Evolutionary conservation across 1,140 invertebrate species (phyloP).

Genomic region (Lepeophtheirus salmonis): DNA sequence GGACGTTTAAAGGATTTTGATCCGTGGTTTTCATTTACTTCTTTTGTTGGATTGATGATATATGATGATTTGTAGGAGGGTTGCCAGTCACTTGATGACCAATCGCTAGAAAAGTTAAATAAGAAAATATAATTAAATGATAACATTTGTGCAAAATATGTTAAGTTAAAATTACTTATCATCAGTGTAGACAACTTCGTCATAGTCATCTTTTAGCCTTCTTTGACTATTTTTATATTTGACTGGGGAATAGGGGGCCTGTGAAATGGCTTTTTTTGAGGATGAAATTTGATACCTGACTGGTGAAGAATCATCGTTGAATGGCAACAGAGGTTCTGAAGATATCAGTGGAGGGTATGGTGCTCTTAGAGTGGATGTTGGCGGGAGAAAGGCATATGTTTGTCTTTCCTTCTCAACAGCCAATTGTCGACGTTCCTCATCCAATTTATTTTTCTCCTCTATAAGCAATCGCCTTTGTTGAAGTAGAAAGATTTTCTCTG

Average conservation of each 20-base stretch:
- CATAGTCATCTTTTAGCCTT: too few species aligned
- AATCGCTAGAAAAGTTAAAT: background rate
- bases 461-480: background rate
- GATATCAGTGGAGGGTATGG: background rate
- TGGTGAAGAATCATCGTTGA: background rate
- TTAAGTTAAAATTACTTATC: background rate
- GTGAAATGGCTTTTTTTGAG: too few species aligned
- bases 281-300: background rate
- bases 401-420: background rate
- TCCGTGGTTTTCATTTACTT: too few species aligned
- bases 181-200: too few species aligned
- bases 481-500: background rate
- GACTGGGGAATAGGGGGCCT: too few species aligned
- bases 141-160: background rate
- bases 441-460: background rate
- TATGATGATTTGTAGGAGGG: background rate
- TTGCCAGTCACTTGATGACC: background rate
- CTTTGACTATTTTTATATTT: too few species aligned
- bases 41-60: background rate
- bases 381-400: background rate
- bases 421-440: background rate
- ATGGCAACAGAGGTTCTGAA: background rate
- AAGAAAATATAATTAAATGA: background rate
- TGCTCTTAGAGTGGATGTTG: background rate
- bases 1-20: too few species aligned